Evolutionary conservation across 2,113 vertebrate genomes (phyloP).

Genomic region (Geococcyx californianus): DNA sequence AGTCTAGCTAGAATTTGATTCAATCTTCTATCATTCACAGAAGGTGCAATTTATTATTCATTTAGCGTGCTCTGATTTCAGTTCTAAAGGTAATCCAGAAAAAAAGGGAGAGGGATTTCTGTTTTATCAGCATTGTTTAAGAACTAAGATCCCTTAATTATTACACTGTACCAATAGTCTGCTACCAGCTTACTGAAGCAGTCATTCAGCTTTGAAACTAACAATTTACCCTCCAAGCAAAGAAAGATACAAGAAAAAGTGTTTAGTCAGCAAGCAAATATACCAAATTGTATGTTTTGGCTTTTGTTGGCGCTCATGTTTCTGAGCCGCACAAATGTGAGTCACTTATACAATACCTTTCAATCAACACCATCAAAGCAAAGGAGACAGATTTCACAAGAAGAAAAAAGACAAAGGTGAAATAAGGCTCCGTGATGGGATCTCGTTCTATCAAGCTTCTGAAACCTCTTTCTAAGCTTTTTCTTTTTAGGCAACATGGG

Average conservation of each 20-base stretch:
- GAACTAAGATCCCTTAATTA: constrained; percentile 73
- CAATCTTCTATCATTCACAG: constrained; percentile 76
- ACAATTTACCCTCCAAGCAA: constrained; percentile 52
- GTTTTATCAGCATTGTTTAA: constrained; percentile 75
- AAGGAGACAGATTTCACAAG: constrained; percentile 11
- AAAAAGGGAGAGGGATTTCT: constrained; percentile 69
- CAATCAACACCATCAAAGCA: constrained; percentile 45
- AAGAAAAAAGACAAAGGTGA: neutral
- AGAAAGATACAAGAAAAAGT: constrained; percentile 34
- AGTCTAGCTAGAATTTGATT: constrained; percentile 81
- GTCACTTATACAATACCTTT: constrained; percentile 15
- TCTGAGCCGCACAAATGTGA: neutral
- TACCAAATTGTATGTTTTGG: constrained; percentile 49
- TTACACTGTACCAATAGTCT: constrained; percentile 55
- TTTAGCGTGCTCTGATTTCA: constrained; percentile 71
- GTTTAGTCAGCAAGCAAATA: constrained; percentile 58
- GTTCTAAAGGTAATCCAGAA: constrained; percentile 75
- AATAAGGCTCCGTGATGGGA: neutral
- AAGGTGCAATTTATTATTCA: constrained; percentile 76
- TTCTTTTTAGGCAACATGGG: neutral
- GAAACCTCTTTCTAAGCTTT: neutral
- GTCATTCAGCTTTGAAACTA: constrained; percentile 67
- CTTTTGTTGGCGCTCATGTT: neutral
- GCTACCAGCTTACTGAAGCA: constrained; percentile 57
- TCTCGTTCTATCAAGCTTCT: neutral